Conservation (phyloP, 2,888 invertebrate genomes). For the Quadroppia sp. region DNA sequence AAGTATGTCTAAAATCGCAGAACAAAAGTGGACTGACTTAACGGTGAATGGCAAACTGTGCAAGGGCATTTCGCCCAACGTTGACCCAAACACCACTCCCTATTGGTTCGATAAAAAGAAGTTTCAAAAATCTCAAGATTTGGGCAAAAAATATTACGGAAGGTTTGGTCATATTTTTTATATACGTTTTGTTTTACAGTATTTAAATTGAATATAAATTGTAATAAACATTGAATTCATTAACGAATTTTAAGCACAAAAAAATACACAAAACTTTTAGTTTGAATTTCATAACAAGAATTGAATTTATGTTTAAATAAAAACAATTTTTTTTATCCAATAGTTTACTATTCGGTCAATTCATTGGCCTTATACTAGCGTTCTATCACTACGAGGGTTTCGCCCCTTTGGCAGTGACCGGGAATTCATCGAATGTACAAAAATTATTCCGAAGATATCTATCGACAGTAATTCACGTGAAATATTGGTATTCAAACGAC, state of each 20-base stretch:
- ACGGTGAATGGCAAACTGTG: background rate
- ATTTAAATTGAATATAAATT: no score
- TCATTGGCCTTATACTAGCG: conserved; percentile 29
- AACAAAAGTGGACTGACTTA: background rate
- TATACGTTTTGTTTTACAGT: no score
- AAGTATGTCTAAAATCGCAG: background rate
- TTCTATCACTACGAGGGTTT: conserved; percentile 31
- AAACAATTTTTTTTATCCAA: no score
- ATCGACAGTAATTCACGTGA: conserved; percentile 69
- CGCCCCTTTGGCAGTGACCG: conserved; percentile 64
- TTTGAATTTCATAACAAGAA: no score
- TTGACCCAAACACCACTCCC: conserved; percentile 7
- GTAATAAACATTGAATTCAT: no score
- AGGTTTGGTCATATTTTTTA: no score
- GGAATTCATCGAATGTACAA: conserved; percentile 63
- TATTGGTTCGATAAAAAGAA: conserved; percentile 39
- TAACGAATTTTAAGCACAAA: no score
- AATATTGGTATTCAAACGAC: conserved; percentile 72
- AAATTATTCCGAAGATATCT: conserved; percentile 72
- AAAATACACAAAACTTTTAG: no score
- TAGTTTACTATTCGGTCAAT: conserved; percentile 24
- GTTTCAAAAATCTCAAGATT: conserved; percentile 40
- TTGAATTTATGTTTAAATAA: no score
- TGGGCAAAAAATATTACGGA: conserved; percentile 33
- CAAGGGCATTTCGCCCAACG: conserved; percentile 10